Evolutionary conservation across 2,888 invertebrate genomes (phyloP), one percentile per base, ranked within the genome.

Genomic region (Euzophera pinguis): DNA sequence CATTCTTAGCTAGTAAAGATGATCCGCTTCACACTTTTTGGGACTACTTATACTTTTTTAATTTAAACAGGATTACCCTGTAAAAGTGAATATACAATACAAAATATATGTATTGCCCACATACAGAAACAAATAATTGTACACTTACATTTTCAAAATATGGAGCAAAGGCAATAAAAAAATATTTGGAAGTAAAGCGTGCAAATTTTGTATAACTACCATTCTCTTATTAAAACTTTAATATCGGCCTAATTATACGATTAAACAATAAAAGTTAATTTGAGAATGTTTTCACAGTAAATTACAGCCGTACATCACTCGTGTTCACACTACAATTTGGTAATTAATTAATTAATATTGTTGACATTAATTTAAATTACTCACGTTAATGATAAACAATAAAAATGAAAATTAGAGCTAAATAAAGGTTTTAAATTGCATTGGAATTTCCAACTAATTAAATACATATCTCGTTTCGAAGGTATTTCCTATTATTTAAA

Each of bases 321-420:
- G 32, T 32, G 45, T 45, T 45, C 45, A 45, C 45, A 45, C 45
- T 45, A 45, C 16, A 13, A 32, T 45, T 32, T 45, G 9, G 45
- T 9, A 32, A 45, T 45, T 45, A 45, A 45, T 45, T 45, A 45
- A 45, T 45, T 45, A 45, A 32, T 45, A 45, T 45, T 45, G 45
- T 45, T 45, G 32, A 32, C 45, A 45, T 45, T 32, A 45, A 45
- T 34, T 45, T 45, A 32, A 45, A 45, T 45, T 16, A 45, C 32
- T 34, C n/a, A 32, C 14, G 34, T 16, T 10, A 32, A 45, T 32
- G 45, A 14, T 3, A 9, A 29, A 45, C 4, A 14, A 45, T 32
- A 45, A 32, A 45, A 45, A 16, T 8, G 1, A 9, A 39, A 16
- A 39, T 39, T 38, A 5, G 0, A 38, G 3, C 38, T 38, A 38